phyloP scores from a whole-genome alignment of 2,888 invertebrate genomes.

The Drosophila suboccidentalis region DNA sequence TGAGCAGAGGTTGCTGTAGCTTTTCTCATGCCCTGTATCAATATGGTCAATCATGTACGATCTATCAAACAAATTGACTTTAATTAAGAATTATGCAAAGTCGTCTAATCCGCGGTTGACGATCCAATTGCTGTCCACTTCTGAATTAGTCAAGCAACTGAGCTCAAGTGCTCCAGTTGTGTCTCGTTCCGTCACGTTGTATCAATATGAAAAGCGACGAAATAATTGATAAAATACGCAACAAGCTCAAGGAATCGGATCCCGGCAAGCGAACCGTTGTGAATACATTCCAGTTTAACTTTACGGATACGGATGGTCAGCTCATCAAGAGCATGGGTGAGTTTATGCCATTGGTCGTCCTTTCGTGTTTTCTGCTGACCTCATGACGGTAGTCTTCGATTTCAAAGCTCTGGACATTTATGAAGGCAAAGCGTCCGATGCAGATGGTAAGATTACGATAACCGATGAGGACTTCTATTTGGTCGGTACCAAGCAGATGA shows the following conservation, averaged over 20 bases:
- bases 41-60: conserved; percentile 71
- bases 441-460: conserved; percentile 82
- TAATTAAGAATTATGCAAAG: conserved; percentile 84
- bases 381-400: conserved; percentile 82
- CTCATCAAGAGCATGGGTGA: conserved; percentile 83
- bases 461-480: conserved; percentile 83
- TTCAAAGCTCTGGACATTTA: conserved; percentile 85
- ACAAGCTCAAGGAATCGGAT: conserved; percentile 82
- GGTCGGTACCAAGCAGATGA: conserved; percentile 81
- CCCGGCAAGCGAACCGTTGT: conserved; percentile 81
- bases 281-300: conserved; percentile 83
- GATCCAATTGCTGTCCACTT: conserved; percentile 64
- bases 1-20: conserved; percentile 27
- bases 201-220: conserved; percentile 82
- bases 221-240: conserved; percentile 84
- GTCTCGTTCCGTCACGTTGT: neutral
- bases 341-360: conserved; percentile 33
- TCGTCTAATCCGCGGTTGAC: conserved; percentile 65
- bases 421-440: conserved; percentile 73
- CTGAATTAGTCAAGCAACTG: conserved; percentile 63
- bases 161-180: conserved; percentile 56
- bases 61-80: conserved; percentile 79
- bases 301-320: conserved; percentile 83
- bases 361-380: conserved; percentile 46
- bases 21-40: conserved; percentile 73